Base-by-base conservation (phyloP, 2,113 vertebrate genomes). In the Ochotona princeps region DNA sequence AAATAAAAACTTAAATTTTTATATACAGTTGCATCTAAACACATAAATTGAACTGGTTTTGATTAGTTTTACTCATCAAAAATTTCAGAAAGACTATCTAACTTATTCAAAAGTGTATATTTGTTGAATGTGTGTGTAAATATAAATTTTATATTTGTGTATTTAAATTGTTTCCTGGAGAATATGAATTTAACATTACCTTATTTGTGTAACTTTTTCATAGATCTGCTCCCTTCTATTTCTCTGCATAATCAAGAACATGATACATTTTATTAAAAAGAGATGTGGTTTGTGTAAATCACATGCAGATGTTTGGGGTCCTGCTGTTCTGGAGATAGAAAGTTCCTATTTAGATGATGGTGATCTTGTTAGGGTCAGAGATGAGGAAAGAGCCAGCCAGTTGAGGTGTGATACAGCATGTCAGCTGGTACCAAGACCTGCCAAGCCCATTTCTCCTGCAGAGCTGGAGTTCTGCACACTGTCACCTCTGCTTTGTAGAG, bases 231-330 rank as follows among this genome's bases (percentile, higher is more conserved):
- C 28, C n/a, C 82, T 80, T 69, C 4, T 18, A 23, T 91, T 90
- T n/a, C 26, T 90, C 72, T 75, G 54, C 87, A n/a, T 74, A 74
- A 90, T 69, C 30, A 78, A 67, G 61, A 44, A 79, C 30, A 30
- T 1, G 25, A 83, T 69, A 28, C 85, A 61, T 63, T 89, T 92
- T 93, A 89, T 89, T 51, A 75, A 83, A 81, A 94, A 74, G 51
- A 91, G 38, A 93, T 44, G 6, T 20, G 38, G 47, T 61, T 35
- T 90, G 38, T 89, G 83, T 66, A 81, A 94, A 67, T 66, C 70
- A 51, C 17, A 70, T 14, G 51, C 10, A 21, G 8, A 65, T 5
- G 7, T 44, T 65, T 81, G 13, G 28, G 49, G 82, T 8, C 51
- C 65, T 82, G 73, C n/a, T 69, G 11, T 28, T 67, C n/a, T 49